Evolutionary conservation across 37 sponge, comb jelly and placozoan species (phyloP).

Genomic region (Bolinopsis microptera): DNA sequence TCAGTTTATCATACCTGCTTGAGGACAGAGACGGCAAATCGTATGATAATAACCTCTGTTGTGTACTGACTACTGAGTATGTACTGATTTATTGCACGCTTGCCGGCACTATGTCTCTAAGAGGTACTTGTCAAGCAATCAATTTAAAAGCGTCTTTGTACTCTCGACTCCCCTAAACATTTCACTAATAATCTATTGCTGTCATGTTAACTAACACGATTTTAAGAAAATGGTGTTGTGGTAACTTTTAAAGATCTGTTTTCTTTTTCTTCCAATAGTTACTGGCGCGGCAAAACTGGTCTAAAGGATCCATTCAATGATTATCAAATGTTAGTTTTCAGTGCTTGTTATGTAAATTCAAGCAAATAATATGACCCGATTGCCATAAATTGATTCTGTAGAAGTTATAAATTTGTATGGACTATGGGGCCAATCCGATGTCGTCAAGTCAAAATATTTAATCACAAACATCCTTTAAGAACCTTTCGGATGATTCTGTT

Average conservation of each 20-base stretch:
- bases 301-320: neutral
- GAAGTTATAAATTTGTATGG: neutral
- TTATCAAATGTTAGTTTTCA: neutral
- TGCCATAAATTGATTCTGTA: neutral
- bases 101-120: neutral
- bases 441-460: neutral
- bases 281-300: neutral
- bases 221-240: neutral
- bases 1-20: neutral
- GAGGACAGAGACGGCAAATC: neutral
- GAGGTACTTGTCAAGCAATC: neutral
- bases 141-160: neutral
- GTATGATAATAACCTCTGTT: neutral
- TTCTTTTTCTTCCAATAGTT: neutral
- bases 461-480: no score
- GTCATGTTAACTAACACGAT: neutral
- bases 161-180: neutral
- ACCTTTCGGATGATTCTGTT: no score
- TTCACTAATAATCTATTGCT: neutral
- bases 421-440: no score
- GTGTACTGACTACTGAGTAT: neutral
- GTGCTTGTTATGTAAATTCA: neutral
- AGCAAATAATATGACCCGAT: neutral
- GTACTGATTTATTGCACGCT: neutral
- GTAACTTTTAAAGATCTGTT: neutral